Percentiles rank a stretch among this genome's conserved stretches.
These are phyloP conservation scores for Melolontha melolontha DNA, from an alignment of 2,888 invertebrate genomes.

Conservation along the genomic window DNA sequence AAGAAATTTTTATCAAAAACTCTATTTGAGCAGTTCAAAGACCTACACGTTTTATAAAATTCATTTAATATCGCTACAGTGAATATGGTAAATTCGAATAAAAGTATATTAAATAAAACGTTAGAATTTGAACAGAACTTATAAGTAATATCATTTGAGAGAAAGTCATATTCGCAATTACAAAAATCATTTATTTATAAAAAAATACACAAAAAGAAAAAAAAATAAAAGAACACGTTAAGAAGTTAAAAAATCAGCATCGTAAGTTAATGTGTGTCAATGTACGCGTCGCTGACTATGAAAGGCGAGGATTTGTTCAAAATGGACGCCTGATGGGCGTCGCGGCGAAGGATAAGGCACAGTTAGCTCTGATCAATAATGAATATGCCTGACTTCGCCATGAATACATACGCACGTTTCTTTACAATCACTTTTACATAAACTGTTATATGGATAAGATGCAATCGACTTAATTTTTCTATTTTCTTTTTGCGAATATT, in stretches of 20 bases:
- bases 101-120: too few species aligned
- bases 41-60: too few species aligned
- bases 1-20: too few species aligned
- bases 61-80: too few species aligned
- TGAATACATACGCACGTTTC: slow-evolving; percentile 51
- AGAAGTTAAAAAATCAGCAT: slow-evolving; percentile 14
- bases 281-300: slow-evolving; percentile 52
- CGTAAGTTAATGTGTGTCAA: slow-evolving; percentile 45
- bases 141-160: too few species aligned
- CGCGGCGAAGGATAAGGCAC: slow-evolving; percentile 63
- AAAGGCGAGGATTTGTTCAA: slow-evolving; percentile 57
- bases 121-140: too few species aligned
- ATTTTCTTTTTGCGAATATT: too few species aligned
- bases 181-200: too few species aligned
- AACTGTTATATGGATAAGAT: slow-evolving; percentile 40
- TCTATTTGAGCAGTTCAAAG: too few species aligned
- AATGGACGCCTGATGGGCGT: slow-evolving; percentile 63
- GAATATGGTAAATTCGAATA: too few species aligned
- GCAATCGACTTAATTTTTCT: too few species aligned
- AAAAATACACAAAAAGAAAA: not conserved
- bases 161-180: too few species aligned
- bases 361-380: slow-evolving; percentile 63
- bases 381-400: slow-evolving; percentile 62
- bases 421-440: slow-evolving; percentile 35
- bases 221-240: not conserved